A percentile compares a stretch with the other conserved stretches of the same genome.
Conservation (phyloP, 2,113 vertebrate genomes). For the Saimiri boliviensis region DNA sequence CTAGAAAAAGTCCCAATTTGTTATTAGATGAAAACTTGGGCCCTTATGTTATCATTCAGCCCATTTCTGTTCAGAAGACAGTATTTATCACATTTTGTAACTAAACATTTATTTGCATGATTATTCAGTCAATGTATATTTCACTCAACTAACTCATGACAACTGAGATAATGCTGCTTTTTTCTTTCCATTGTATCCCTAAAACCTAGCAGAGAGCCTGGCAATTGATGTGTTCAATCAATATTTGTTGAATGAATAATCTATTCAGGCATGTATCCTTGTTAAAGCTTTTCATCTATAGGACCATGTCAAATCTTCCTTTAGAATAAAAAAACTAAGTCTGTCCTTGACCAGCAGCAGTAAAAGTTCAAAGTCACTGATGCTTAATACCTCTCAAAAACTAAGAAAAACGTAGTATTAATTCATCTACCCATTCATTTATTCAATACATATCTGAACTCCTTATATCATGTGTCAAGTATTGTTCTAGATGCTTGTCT, state of each 20-base stretch:
- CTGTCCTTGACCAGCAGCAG: neutral
- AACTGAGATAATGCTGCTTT: neutral
- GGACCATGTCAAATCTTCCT: constrained; percentile 8
- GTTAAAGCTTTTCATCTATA: constrained; percentile 21
- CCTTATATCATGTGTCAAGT: neutral
- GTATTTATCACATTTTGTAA: neutral
- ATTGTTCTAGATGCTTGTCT: neutral
- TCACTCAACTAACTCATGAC: neutral
- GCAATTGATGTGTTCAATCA: neutral
- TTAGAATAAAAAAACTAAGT: neutral
- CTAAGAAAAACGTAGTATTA: constrained; percentile 4
- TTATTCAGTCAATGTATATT: neutral
- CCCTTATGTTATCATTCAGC: neutral
- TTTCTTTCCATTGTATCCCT: neutral
- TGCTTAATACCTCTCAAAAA: constrained; percentile 7
- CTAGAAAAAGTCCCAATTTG: neutral
- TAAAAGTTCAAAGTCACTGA: constrained; percentile 11
- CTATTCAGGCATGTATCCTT: neutral
- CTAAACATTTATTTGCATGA: constrained; percentile 4
- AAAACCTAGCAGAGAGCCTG: neutral
- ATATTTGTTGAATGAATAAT: neutral
- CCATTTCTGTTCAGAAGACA: neutral
- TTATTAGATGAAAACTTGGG: neutral
- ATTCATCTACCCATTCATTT: neutral
- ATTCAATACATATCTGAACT: constrained; percentile 2